A percentile compares a stretch with the other conserved stretches of the same genome.
These are phyloP conservation scores for Drosophila punjabiensis DNA, from an alignment of 1,140 invertebrate species.

Conservation along the genomic window DNA sequence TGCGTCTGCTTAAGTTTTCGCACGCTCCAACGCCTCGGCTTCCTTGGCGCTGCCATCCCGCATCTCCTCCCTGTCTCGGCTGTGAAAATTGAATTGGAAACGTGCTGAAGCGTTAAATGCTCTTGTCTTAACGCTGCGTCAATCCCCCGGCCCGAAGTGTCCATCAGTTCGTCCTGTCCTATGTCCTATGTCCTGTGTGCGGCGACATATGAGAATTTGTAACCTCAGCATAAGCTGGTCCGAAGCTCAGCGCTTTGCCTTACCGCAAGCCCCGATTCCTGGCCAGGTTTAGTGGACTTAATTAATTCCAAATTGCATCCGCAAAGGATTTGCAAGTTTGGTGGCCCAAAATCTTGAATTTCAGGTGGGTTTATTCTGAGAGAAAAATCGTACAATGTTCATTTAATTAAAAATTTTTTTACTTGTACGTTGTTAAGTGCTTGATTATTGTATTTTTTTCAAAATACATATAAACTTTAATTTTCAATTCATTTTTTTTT, in stretches of 20 bases:
- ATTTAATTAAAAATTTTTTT: background rate
- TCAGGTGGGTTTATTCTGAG: background rate
- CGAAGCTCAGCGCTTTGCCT: constrained; percentile 16
- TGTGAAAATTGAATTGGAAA: constrained; percentile 84
- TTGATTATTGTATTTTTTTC: too few species aligned
- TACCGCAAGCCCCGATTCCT: constrained; percentile 1
- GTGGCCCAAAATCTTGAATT: constrained; percentile 2
- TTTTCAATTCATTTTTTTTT: too few species aligned
- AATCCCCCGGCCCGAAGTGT: constrained; percentile 45
- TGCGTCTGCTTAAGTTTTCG: constrained; percentile 80
- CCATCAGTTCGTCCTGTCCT: constrained; percentile 16
- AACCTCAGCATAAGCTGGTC: constrained; percentile 79
- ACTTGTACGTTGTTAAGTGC: background rate
- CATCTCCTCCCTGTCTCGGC: constrained; percentile 9
- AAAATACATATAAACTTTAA: too few species aligned
- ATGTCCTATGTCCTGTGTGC: constrained; percentile 24
- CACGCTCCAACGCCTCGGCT: constrained; percentile 76
- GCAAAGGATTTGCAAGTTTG: constrained; percentile 28
- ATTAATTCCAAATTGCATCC: constrained; percentile 80
- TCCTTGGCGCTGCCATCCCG: constrained; percentile 63
- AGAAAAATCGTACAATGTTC: background rate
- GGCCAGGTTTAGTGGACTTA: constrained; percentile 51
- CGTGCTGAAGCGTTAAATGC: constrained; percentile 85
- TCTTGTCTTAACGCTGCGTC: constrained; percentile 82
- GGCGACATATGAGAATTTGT: constrained; percentile 84